Percentiles rank a stretch among this genome's conserved stretches.
Conservation (phyloP, 2,888 invertebrate genomes). For the Microdon myrmicae region DNA sequence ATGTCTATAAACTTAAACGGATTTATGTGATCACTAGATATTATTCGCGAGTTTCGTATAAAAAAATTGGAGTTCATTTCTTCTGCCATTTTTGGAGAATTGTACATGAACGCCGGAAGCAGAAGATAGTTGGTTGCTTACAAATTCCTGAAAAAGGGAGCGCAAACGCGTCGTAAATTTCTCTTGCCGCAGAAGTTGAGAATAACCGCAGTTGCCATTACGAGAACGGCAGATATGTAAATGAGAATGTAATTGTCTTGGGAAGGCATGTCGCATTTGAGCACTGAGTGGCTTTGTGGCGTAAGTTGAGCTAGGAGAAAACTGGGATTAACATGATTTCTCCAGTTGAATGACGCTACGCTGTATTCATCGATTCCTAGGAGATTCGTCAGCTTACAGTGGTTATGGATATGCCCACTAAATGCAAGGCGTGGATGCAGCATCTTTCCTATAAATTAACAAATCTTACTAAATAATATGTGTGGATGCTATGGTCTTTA, state of each 20-base stretch:
- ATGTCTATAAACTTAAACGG: too few species aligned
- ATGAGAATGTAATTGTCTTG: slow-evolving; percentile 32
- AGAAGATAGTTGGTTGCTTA: too few species aligned
- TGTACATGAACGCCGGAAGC: too few species aligned
- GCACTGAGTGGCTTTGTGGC: slow-evolving; percentile 76
- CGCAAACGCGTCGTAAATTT: too few species aligned
- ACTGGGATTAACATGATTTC: slow-evolving; percentile 90
- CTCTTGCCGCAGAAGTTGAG: slow-evolving; percentile 14
- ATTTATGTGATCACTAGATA: too few species aligned
- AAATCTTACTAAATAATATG: slow-evolving; percentile 63
- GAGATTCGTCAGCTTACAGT: slow-evolving; percentile 75
- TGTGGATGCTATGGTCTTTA: slow-evolving; percentile 48
- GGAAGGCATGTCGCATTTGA: slow-evolving; percentile 82
- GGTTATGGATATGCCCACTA: slow-evolving; percentile 93
- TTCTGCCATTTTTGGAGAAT: too few species aligned
- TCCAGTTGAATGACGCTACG: slow-evolving; percentile 95
- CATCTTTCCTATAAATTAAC: slow-evolving; percentile 70
- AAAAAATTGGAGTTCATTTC: too few species aligned
- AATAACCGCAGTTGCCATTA: slow-evolving; percentile 5
- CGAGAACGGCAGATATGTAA: slow-evolving; percentile 18
- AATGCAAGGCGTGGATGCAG: slow-evolving; percentile 83
- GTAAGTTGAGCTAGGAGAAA: slow-evolving; percentile 85
- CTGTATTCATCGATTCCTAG: slow-evolving; percentile 78
- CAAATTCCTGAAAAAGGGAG: too few species aligned
- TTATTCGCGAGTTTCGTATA: too few species aligned